A percentile compares a stretch with the other conserved stretches of the same genome.
Conservation (phyloP, 2,797 vertebrate genomes). For the Eidolon dupreanum region DNA sequence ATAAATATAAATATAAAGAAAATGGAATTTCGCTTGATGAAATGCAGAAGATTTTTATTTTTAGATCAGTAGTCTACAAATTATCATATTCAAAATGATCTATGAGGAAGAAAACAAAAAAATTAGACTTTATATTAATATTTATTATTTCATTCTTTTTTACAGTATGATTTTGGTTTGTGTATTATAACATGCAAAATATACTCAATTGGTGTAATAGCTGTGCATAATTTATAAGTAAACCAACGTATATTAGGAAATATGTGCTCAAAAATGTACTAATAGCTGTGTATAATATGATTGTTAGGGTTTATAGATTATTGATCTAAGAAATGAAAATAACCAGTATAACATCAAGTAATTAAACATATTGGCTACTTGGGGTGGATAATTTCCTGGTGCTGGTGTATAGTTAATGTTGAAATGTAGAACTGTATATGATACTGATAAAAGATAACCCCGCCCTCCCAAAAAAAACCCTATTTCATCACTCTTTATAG, state of each 20-base stretch:
- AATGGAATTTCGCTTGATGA: neutral
- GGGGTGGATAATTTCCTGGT: neutral
- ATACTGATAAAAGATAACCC: neutral
- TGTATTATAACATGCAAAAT: neutral
- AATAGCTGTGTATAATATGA: neutral
- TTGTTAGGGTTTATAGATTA: neutral
- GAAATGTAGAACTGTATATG: neutral
- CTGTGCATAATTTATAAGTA: neutral
- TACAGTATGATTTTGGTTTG: neutral
- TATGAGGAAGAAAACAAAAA: neutral
- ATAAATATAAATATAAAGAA: neutral
- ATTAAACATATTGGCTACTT: neutral
- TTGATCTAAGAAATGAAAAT: neutral
- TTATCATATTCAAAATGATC: neutral
- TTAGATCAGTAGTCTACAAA: neutral
- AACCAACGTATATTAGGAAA: neutral
- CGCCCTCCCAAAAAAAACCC: neutral
- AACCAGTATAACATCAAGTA: neutral
- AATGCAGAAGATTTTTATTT: neutral
- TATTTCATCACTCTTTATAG: neutral
- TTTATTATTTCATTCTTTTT: neutral
- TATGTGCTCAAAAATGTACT: neutral
- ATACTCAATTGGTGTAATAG: neutral
- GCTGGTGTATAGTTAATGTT: neutral
- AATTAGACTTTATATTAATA: neutral